These are phyloP conservation scores for Gephyroberyx darwinii DNA, from an alignment of 2,797 vertebrate species.

Conservation along the genomic window DNA sequence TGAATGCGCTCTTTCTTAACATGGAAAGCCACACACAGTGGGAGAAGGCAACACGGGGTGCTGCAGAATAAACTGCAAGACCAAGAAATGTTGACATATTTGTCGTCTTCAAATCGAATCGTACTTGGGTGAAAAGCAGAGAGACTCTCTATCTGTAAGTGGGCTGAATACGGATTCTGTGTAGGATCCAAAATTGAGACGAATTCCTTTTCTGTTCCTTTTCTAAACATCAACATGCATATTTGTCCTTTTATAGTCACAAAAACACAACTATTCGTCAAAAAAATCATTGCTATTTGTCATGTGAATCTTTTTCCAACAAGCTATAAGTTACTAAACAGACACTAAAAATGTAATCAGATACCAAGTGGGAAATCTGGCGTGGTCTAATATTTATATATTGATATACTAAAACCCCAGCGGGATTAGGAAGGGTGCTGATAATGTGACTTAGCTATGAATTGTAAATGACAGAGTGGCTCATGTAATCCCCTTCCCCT, in stretches of 20 bases:
- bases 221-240: background rate
- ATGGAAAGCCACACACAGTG: slow-evolving; percentile 58
- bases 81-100: background rate
- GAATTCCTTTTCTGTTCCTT: background rate
- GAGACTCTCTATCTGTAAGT: background rate
- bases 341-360: slow-evolving; percentile 6
- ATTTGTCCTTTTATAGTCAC: background rate
- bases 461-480: slow-evolving; percentile 45
- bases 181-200: background rate
- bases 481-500: slow-evolving; percentile 20
- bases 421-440: slow-evolving; percentile 22
- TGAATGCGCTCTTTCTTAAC: slow-evolving; percentile 60
- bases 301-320: background rate
- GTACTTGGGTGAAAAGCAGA: background rate
- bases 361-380: background rate
- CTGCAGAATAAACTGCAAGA: slow-evolving; percentile 24
- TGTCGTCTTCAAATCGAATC: slow-evolving; percentile 47
- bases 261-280: background rate
- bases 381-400: slow-evolving; percentile 21
- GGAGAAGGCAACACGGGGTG: slow-evolving; percentile 20
- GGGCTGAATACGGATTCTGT: background rate
- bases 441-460: slow-evolving; percentile 34
- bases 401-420: slow-evolving; percentile 3
- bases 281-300: background rate
- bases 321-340: background rate